Evolutionary conservation across 1,140 invertebrate genomes (phyloP).

Genomic region (Lamellibrachia luymesi): DNA sequence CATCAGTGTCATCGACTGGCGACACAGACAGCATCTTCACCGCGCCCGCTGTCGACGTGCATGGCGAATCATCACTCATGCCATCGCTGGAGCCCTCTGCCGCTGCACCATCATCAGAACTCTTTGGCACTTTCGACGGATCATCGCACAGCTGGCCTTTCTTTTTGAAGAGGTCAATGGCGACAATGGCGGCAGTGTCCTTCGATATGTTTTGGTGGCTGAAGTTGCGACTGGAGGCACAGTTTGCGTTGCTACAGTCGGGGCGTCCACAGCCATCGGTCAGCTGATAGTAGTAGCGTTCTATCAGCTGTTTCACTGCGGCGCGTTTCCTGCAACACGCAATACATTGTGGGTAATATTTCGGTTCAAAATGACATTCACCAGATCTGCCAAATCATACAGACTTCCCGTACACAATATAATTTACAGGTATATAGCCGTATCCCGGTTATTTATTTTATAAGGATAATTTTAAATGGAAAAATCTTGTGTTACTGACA

Average conservation of each 20-base stretch:
- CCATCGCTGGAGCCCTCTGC: background rate
- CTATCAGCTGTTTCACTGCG: constrained; percentile 82
- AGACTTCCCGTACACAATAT: too few relatives aligned
- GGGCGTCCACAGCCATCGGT: constrained; percentile 85
- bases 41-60: background rate
- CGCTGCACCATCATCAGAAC: background rate
- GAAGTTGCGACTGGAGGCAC: constrained; percentile 72
- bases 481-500: too few relatives aligned
- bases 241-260: constrained; percentile 79
- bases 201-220: constrained; percentile 34
- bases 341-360: background rate
- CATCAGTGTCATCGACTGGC: background rate
- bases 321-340: constrained; percentile 69
- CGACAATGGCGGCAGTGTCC: constrained; percentile 86
- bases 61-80: background rate
- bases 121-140: constrained; percentile 69
- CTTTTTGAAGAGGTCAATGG: constrained; percentile 79
- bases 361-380: too few relatives aligned
- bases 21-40: background rate
- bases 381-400: too few relatives aligned
- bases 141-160: constrained; percentile 80
- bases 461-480: too few relatives aligned
- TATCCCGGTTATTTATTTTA: too few relatives aligned
- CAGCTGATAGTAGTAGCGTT: constrained; percentile 88
- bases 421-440: too few relatives aligned